Evolutionary conservation across 2,888 invertebrate species (phyloP), one percentile per base, ranked within the genome.

Genomic region (Euzophera pinguis): DNA sequence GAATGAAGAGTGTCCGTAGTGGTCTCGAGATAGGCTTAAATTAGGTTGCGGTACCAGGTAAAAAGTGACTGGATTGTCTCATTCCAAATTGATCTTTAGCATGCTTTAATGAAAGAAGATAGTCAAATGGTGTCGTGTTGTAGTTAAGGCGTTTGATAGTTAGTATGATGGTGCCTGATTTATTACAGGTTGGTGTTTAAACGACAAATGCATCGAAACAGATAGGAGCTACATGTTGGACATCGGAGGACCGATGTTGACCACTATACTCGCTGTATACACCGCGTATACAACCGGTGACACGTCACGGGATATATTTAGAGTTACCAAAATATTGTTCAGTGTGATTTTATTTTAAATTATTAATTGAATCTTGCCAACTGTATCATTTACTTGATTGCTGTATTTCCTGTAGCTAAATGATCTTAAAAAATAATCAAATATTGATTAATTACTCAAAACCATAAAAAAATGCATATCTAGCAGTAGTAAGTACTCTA

Each of bases 131-230:
- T 14, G 3, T 3, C 1, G 17, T 1, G 1, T 14, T 43, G 48
- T 50, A 59, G 61, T 72, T 79, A 56, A 17, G 58, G 41, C 73
- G 29, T 73, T 75, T 60, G 35, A 58, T 43, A 9, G 51, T 54
- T 56, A 53, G 56, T 54, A 50, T 60, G 54, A 61, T 58, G 56
- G 69, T 75, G 80, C 78, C 87, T 89, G 89, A 90, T 90, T 90
- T 90, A 90, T 90, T 90, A 86, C 84, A 85, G 88, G 87, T 89
- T 87, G 89, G 87, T 89, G 88, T 88, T 85, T 89, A 90, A 89
- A 89, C 88, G 89, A 90, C 89, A 89, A 90, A 90, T 90, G 89
- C 89, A 90, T 89, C 85, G 88, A 81, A 88, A 88, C 87, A 86
- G 89, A 90, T 90, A 89, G 87, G 84, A 87, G 86, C 86, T 85